Conservation (phyloP, 1,140 invertebrate genomes). For the Bombus waltoni region DNA sequence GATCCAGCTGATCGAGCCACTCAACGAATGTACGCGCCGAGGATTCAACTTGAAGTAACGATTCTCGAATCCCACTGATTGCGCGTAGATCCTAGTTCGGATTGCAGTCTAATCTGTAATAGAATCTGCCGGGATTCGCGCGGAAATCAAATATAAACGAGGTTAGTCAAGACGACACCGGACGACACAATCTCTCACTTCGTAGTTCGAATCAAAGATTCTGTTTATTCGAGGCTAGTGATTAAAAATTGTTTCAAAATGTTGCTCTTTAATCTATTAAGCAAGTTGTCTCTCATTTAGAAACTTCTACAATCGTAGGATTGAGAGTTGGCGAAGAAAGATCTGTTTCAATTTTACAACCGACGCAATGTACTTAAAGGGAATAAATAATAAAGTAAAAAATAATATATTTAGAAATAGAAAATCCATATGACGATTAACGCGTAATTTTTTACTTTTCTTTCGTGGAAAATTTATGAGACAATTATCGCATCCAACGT, state of each 20-base stretch:
- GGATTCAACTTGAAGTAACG: constrained; percentile 16
- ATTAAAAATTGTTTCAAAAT: background rate
- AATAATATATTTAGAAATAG: background rate
- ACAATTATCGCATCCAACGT: background rate
- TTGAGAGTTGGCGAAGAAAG: no score
- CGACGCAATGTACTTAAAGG: background rate
- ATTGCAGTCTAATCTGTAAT: constrained; percentile 75
- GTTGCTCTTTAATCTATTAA: no score
- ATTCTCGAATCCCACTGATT: constrained; percentile 63
- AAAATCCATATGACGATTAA: no score
- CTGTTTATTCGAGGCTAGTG: background rate
- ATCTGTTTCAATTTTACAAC: no score
- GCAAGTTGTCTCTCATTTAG: no score
- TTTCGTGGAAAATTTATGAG: background rate
- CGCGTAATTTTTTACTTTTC: no score
- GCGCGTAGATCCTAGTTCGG: constrained; percentile 42
- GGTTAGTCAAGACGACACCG: background rate
- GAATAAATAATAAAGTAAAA: no score
- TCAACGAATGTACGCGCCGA: constrained; percentile 18
- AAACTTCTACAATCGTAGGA: no score
- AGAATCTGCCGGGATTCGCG: constrained; percentile 64
- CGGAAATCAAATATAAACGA: constrained; percentile 57
- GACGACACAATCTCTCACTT: background rate
- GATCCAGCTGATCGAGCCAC: constrained; percentile 36
- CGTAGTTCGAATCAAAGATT: background rate